Evolutionary conservation across 2,888 invertebrate genomes (phyloP), one percentile per base, ranked within the genome.

Genomic region (Pyrrhia umbra): DNA sequence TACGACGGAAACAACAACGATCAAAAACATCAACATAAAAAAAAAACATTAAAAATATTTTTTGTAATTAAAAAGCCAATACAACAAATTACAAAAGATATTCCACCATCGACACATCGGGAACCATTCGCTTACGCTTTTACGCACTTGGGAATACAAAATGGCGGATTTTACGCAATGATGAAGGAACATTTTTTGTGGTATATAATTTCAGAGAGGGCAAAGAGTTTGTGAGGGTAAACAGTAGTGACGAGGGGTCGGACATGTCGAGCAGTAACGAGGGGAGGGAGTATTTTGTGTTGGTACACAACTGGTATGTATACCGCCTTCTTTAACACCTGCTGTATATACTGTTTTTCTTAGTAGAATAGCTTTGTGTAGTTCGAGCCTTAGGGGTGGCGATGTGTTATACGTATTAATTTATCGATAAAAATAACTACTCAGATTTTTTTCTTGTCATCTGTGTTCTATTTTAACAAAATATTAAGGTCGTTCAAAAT

Each of bases 221-320:
- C 89, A 92, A 89, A 83, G 86, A 89, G 81, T 93, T 91, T 90
- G 85, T 89, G 75, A 89, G 87, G 83, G 93, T 92, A 77, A 90
- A 91, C 82, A 89, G 87, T 91, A 92, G 91, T 89, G 93, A 94
- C 73, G 92, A 91, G 66, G 88, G 85, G 54, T 89, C 90, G 34
- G 84, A 89, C 81, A 83, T 87, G 68, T 85, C 86, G 55, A 88
- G 87, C 81, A 89, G 88, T 83, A 88, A 84, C 72, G 89, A 88
- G 51, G 92, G 90, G 40, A 86, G 85, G 78, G 91, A 93, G 73
- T 92, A 89, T 86, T 92, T 90, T 89, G 88, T 94, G 80, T 86
- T 93, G 79, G 85, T 86, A 68, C 85, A 88, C 75, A 72, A 78
- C 69, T 93, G 94, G 94, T 94, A 95, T 92, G 94, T 95, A 94